Evolutionary conservation across 92 coral and sea anemone species (phyloP), one percentile per base, ranked within the genome.

Genomic region (Phenganax subtilis): DNA sequence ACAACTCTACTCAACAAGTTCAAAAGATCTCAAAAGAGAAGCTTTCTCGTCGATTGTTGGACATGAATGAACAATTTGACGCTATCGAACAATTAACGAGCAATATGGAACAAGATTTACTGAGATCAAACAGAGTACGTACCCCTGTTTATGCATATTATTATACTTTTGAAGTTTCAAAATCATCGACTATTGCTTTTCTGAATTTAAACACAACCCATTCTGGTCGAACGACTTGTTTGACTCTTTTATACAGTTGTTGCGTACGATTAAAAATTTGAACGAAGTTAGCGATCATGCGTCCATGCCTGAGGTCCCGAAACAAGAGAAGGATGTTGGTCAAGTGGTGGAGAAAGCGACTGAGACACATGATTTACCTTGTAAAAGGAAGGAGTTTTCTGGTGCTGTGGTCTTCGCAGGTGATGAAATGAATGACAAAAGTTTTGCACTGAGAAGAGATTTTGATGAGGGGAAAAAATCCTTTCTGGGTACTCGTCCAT

Each of bases 21-120:
- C 81, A 76, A 58, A 76, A 60, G 31, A 27, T 76, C 29, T 76
- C 81, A 11, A 76, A 76, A 64, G 81, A 60, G 31, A 76, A 64
- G 56, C 69, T 76, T 31, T 76, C 81, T 3, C 81, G 16, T 31
- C 51, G 71, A 76, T 29, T 76, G 55, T 69, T 25, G 10, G 81
- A 76, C 58, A 76, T 76, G 81, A 76, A 76, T 59, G 81, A 76
- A 76, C 81, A 76, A 47, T 76, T 76, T 76, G 81, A 76, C 31
- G 81, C 59, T 0, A 76, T 76, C 20, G 81, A 76, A 28, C 56
- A 25, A 17, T 28, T 76, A 31, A 57, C 81, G 0, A 58, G 57
- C 70, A 76, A 58, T 28, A 76, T 76, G 81, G 81, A 76, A 51
- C 53, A 64, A 44, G 81, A 76, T 59, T 58, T 76, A 30, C 81